A percentile compares a stretch with the other conserved stretches of the same genome.
Conservation (phyloP, 2,888 invertebrate species). For the Tuberolachnus salignus region DNA sequence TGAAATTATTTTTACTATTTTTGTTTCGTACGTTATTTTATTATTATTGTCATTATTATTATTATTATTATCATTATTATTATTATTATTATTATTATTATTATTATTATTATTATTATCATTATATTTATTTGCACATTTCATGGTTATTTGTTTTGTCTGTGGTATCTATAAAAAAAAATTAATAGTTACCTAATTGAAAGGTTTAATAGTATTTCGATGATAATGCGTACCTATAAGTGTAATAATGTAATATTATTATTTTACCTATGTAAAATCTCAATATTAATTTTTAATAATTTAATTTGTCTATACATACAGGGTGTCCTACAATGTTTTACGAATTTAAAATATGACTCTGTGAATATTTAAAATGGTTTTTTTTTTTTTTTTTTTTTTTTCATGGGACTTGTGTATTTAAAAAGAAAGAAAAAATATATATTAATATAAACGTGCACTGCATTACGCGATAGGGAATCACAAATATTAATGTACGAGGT, state of each 20-base stretch:
- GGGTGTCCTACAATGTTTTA: too few species aligned
- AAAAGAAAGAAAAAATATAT: too few species aligned
- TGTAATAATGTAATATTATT: not conserved
- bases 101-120: conserved; percentile 32
- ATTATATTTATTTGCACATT: conserved; percentile 32
- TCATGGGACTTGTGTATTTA: too few species aligned
- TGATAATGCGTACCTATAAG: not conserved
- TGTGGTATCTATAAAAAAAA: conserved; percentile 9
- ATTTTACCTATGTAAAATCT: conserved; percentile 5
- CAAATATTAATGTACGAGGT: too few species aligned
- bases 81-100: conserved; percentile 23
- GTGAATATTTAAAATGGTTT: too few species aligned
- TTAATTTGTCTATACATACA: too few species aligned
- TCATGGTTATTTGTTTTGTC: conserved; percentile 42
- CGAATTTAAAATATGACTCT: too few species aligned
- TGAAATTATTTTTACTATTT: conserved; percentile 24
- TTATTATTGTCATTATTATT: conserved; percentile 21
- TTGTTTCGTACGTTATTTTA: conserved; percentile 28
- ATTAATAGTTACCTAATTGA: conserved; percentile 41
- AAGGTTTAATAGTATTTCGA: conserved; percentile 45
- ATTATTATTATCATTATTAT: conserved; percentile 8
- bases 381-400: too few species aligned
- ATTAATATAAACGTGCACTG: too few species aligned
- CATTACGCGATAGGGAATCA: too few species aligned
- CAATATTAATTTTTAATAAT: not conserved